Evolutionary conservation across 2,113 vertebrate genomes (phyloP).

Genomic region (Dromiciops gliroides): DNA sequence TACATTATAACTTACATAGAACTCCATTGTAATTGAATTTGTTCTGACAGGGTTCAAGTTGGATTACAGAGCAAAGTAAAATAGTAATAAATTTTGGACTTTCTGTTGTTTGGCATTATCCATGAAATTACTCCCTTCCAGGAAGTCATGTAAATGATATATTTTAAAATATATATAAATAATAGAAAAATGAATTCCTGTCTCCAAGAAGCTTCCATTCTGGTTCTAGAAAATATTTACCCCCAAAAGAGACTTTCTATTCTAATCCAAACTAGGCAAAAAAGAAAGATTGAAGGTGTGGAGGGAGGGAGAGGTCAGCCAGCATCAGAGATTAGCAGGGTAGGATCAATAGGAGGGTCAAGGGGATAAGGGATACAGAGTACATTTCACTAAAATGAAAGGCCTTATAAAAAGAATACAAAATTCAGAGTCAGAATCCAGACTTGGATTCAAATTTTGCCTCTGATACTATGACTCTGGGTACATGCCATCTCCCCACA

Average conservation of each 20-base stretch:
- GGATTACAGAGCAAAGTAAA: slow-evolving; percentile 51
- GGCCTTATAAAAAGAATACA: background rate
- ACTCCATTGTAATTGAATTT: slow-evolving; percentile 54
- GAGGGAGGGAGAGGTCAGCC: background rate
- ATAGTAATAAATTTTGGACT: slow-evolving; percentile 36
- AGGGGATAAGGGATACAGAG: background rate
- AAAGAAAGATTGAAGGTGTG: background rate
- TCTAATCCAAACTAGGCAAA: background rate
- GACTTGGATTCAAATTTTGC: background rate
- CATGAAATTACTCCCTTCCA: slow-evolving; percentile 60
- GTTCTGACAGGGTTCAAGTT: slow-evolving; percentile 47
- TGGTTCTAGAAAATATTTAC: slow-evolving; percentile 6
- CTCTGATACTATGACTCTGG: background rate
- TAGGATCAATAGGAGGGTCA: background rate
- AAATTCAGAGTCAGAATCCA: background rate
- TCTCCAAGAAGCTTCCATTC: slow-evolving; percentile 36
- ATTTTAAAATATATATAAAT: slow-evolving; percentile 40
- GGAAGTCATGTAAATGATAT: slow-evolving; percentile 59
- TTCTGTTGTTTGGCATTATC: slow-evolving; percentile 60
- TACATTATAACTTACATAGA: background rate
- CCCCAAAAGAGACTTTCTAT: background rate
- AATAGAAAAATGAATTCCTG: background rate
- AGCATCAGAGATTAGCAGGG: background rate
- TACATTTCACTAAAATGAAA: background rate
- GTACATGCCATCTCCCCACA: background rate